Percentiles rank a stretch among this genome's conserved stretches.
Evolutionary conservation across 2,888 invertebrate species (phyloP).

Genomic region (Cremastobaeus sp.): DNA sequence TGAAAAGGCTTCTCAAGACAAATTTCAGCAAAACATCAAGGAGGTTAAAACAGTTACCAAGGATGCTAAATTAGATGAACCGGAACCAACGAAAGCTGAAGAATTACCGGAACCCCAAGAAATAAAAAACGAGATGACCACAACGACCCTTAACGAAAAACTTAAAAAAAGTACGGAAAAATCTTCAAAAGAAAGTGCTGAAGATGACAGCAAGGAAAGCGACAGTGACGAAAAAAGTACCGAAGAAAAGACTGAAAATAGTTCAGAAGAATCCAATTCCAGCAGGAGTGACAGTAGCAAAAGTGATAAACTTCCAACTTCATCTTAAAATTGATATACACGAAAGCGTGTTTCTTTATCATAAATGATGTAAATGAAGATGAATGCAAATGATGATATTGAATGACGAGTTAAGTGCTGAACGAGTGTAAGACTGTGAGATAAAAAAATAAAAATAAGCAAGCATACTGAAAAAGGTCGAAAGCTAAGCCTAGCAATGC

Average conservation of each 20-base stretch:
- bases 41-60: conserved; percentile 55
- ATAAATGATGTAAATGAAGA: conserved; percentile 66
- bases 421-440: too few relatives aligned
- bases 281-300: conserved; percentile 60
- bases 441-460: too few relatives aligned
- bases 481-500: too few relatives aligned
- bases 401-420: conserved; percentile 59
- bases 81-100: conserved; percentile 74
- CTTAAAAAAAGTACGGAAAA: conserved; percentile 62
- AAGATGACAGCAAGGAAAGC: conserved; percentile 62
- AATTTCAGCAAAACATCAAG: conserved; percentile 16
- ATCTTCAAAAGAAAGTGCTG: conserved; percentile 48
- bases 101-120: conserved; percentile 71
- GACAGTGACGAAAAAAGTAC: conserved; percentile 13
- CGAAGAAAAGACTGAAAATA: conserved; percentile 57
- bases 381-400: conserved; percentile 65
- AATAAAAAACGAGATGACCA: conserved; percentile 68
- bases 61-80: conserved; percentile 66
- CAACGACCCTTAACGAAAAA: conserved; percentile 58
- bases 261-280: conserved; percentile 55
- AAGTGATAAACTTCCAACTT: conserved; percentile 54
- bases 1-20: conserved; percentile 40
- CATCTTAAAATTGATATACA: conserved; percentile 66
- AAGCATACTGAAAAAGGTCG: too few relatives aligned
- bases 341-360: conserved; percentile 62